A percentile compares a stretch with the other conserved stretches of the same genome.
Evolutionary conservation across 2,888 invertebrate species (phyloP).

Genomic region (Dasysyrphus albostriatus): DNA sequence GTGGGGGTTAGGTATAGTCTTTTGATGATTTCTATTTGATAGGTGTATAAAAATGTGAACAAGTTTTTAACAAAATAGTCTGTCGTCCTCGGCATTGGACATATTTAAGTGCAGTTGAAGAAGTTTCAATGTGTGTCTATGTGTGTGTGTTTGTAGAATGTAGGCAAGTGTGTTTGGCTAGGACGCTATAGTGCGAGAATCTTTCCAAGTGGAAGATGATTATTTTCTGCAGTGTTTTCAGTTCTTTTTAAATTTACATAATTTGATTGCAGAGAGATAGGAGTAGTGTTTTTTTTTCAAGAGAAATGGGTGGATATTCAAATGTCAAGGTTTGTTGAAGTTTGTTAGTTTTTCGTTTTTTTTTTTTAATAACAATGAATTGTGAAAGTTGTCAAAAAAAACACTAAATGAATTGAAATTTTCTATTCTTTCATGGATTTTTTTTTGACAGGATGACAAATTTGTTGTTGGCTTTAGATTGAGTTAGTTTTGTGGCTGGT

Average conservation of each 20-base stretch:
- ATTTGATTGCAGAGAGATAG: slow-evolving; percentile 22
- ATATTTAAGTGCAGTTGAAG: slow-evolving; percentile 17
- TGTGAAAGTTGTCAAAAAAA: slow-evolving; percentile 25
- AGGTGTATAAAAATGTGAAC: slow-evolving; percentile 19
- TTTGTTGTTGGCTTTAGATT: too few relatives aligned
- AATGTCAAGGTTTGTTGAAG: slow-evolving; percentile 36
- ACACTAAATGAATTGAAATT: not conserved
- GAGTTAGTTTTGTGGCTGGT: too few relatives aligned
- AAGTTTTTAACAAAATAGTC: too few relatives aligned
- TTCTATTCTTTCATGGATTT: not conserved
- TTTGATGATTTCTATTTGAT: slow-evolving; percentile 21
- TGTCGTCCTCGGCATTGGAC: slow-evolving; percentile 26
- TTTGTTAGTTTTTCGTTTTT: not conserved
- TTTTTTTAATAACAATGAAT: slow-evolving; percentile 7
- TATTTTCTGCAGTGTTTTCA: slow-evolving; percentile 20
- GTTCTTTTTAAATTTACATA: slow-evolving; percentile 46
- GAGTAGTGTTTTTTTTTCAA: not conserved
- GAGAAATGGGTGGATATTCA: slow-evolving; percentile 16
- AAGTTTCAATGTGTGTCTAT: not conserved
- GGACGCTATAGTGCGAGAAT: not conserved
- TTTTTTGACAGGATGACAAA: slow-evolving; percentile 4
- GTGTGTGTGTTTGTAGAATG: not conserved
- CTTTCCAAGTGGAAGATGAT: slow-evolving; percentile 36
- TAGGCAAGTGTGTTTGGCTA: not conserved
- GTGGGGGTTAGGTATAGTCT: not conserved